Base-by-base conservation (phyloP, 2,113 vertebrate species). In the Stigmatopora argus region DNA sequence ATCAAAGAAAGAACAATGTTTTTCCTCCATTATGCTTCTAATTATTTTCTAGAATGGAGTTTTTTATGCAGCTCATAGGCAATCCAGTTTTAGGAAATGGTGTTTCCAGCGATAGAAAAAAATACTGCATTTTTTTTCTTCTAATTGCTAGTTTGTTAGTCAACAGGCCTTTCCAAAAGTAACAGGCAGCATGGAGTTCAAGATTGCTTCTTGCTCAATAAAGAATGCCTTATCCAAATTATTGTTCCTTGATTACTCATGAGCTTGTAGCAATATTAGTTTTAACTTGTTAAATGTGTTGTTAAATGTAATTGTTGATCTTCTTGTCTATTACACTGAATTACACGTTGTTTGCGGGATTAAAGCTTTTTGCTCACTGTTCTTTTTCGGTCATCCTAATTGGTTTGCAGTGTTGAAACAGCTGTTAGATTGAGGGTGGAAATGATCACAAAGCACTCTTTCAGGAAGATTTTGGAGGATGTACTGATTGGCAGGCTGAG, bases 401-500 rank as follows among this genome's bases (percentile, higher is more conserved):
- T 86, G 84, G 81, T 77, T 73, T 73, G 65, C 81, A 68, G 77
- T 83, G 63, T 73, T 69, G 82, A 75, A 70, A 71, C 88, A 88
- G 83, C 85, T 88, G 88, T 81, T 61, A 19, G 73, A 77, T 70
- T 65, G 72, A 69, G 75, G 71, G 72, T 9, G n/a, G 57, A 66
- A 80, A 69, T 73, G 76, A 86, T 81, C 81, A 79, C 79, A 85
- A 79, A 84, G 72, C 57, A 70, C 19, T 77, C 64, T 81, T 78
- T 70, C 63, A 68, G 72, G 69, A 75, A 64, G 64, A 72, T 59
- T 63, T 64, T 7, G 51, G 67, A 80, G 78, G 82, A 81, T 71
- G 81, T 70, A 14, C 66, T 53, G 80, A 77, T 82, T 80, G 84
- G 81, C 83, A 85, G 75, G 69, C 80, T 61, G 77, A 73, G 75